phyloP scores from a whole-genome alignment of 2,113 vertebrate species.

The Chiloscyllium plagiosum region DNA sequence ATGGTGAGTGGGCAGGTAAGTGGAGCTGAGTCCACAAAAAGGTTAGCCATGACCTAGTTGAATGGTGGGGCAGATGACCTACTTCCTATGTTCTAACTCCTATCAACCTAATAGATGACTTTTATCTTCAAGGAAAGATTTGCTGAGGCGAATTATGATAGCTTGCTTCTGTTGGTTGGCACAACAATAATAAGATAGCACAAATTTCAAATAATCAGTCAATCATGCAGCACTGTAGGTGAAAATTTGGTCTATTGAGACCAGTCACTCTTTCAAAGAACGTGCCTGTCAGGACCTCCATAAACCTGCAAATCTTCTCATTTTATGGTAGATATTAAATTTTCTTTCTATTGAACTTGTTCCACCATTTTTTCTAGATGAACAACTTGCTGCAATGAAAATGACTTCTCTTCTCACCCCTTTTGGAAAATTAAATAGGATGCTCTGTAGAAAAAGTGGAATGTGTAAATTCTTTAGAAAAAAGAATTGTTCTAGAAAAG shows the following conservation, averaged over 20 bases:
- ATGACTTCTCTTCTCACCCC: neutral
- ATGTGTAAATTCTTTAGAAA: neutral
- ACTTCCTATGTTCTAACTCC: neutral
- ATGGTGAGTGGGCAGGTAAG: no score
- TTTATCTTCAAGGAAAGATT: neutral
- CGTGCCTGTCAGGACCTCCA: neutral
- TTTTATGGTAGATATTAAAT: neutral
- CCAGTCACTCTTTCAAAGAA: neutral
- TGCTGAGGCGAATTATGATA: neutral
- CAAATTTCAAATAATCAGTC: slow-evolving; percentile 2
- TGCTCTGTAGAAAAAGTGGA: neutral
- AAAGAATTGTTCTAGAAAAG: neutral
- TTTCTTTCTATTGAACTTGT: neutral
- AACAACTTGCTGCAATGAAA: neutral
- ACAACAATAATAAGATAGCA: neutral
- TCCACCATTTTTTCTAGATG: neutral
- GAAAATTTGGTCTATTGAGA: neutral
- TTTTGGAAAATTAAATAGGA: neutral
- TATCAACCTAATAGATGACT: neutral
- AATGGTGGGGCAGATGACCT: no score
- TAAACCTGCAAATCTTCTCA: neutral
- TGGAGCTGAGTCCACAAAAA: no score
- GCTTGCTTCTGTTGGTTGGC: neutral
- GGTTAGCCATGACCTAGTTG: no score
- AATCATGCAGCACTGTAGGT: neutral